Evolutionary conservation across 2,888 invertebrate genomes (phyloP).

Genomic region (Erebia epiphron): DNA sequence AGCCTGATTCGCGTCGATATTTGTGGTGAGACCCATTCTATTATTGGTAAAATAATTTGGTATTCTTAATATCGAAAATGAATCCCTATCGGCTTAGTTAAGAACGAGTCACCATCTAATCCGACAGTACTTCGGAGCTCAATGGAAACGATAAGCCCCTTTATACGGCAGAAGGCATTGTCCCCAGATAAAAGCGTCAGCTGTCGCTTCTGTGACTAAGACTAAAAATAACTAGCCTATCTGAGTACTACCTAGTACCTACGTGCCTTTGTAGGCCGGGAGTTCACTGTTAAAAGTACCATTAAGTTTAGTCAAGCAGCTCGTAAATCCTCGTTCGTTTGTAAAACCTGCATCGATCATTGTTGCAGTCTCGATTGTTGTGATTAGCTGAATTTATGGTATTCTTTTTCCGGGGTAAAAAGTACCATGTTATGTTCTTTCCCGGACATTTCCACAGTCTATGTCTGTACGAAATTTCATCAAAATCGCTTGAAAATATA

Average conservation of each 20-base stretch:
- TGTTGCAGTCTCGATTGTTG: no score
- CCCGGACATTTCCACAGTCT: no score
- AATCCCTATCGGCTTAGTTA: slow-evolving; percentile 1
- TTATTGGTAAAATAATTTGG: no score
- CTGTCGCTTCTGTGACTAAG: slow-evolving; percentile 23
- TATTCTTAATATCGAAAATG: not conserved
- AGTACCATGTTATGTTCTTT: no score
- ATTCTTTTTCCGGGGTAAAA: no score
- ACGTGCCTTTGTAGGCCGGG: slow-evolving; percentile 5
- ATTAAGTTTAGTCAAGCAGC: not conserved
- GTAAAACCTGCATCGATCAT: no score
- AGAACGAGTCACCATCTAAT: slow-evolving; percentile 26
- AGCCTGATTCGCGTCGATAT: no score
- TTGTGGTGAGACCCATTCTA: no score
- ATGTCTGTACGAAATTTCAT: no score
- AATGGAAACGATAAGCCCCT: slow-evolving; percentile 35
- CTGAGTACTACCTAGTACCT: not conserved
- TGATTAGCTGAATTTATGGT: no score
- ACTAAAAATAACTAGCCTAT: slow-evolving; percentile 37
- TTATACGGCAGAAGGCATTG: slow-evolving; percentile 31
- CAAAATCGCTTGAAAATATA: no score
- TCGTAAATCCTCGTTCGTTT: no score
- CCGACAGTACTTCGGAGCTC: slow-evolving; percentile 28
- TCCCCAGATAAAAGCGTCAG: slow-evolving; percentile 33
- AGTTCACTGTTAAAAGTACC: not conserved